phyloP scores from a whole-genome alignment of 2,888 invertebrate species.

The Pherbina coryleti region DNA sequence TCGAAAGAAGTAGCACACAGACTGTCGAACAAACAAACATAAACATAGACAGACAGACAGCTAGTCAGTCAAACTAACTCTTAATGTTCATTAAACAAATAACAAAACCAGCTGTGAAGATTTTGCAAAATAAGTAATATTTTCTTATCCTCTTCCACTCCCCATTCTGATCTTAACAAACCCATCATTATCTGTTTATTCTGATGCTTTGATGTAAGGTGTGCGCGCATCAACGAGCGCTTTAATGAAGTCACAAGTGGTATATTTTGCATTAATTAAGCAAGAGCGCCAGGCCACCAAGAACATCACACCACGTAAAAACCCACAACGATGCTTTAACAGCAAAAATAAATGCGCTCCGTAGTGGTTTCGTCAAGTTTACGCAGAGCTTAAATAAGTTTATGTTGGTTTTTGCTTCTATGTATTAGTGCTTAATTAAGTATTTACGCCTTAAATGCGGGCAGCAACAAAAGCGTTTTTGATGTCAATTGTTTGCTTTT shows the following conservation, averaged over 20 bases:
- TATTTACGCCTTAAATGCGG: neutral
- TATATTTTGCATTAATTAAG: conserved; percentile 19
- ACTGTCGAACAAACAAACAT: neutral
- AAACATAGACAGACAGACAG: neutral
- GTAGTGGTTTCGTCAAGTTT: neutral
- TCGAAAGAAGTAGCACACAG: neutral
- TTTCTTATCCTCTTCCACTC: too few species aligned
- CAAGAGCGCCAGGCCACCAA: neutral
- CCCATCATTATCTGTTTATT: neutral
- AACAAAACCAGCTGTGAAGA: neutral
- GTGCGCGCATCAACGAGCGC: neutral
- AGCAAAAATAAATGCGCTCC: too few species aligned
- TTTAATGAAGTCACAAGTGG: neutral
- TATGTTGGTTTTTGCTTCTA: neutral
- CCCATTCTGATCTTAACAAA: neutral
- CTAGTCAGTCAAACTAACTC: neutral
- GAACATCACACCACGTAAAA: neutral
- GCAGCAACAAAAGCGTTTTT: too few species aligned
- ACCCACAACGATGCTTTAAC: too few species aligned
- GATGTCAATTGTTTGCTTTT: too few species aligned
- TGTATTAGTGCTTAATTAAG: neutral
- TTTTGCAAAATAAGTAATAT: too few species aligned
- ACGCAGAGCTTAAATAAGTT: conserved; percentile 14
- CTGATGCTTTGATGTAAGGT: neutral
- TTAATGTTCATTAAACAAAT: neutral